Evolutionary conservation across 2,113 vertebrate genomes (phyloP), one percentile per base, ranked within the genome.

Genomic region (Plestiodon gilberti): DNA sequence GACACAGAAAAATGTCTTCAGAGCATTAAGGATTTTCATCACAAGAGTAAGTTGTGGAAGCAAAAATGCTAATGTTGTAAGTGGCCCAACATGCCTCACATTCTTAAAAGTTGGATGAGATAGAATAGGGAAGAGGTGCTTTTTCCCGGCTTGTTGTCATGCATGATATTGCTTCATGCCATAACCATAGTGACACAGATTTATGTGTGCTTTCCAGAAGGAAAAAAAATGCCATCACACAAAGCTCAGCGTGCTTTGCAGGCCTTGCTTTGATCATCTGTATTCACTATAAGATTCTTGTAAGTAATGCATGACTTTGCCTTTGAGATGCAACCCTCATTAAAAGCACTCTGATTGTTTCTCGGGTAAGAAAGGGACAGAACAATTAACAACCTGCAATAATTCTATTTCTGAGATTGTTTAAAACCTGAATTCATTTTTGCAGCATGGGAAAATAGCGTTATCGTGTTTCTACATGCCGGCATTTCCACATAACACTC

Each of bases 171-270:
- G 35, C 70, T 87, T 92, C 88, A 88, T 92, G 89, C 80, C 88
- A 81, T 87, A 92, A 92, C 93, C 91, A 94, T 93, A 93, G 92
- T 89, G 90, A 94, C 92, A 92, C 70, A 93, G 92, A 95, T 93
- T 95, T 93, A 80, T 67, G 79, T 0, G 55, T 65, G 62, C 83
- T 93, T 92, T 89, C 59, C 80, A 88, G 73, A 92, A 94, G 82
- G 4, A 77, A 84, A 80, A 69, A 77, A 89, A 89, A 78, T 67
- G 17, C 23, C 28, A 33, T 87, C 91, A 89, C 82, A 91, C 74
- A 91, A 94, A 89, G 83, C 74, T 83, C 83, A 73, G 79, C 87
- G 86, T 91, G 90, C 92, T 89, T 92, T 93, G 80, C 90, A 11
- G 17, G 82, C 87, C 91, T 85, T 90, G 88, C 86, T 87, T 81